Evolutionary conservation across 2,888 invertebrate genomes (phyloP).

Genomic region (Limnephilus auricula): DNA sequence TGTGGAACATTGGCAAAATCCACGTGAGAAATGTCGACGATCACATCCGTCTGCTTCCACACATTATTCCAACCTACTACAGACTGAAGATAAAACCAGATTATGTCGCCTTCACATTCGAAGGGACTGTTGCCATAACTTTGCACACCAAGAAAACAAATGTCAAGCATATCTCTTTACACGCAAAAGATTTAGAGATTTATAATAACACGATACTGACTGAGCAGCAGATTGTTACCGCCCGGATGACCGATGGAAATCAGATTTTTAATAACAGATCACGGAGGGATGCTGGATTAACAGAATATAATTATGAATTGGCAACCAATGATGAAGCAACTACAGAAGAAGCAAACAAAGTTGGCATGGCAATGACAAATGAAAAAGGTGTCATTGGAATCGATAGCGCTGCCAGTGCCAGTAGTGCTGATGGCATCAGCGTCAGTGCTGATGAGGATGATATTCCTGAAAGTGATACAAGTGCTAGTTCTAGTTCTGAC

Average conservation of each 20-base stretch:
- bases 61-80: constrained; percentile 78
- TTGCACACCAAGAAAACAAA: constrained; percentile 71
- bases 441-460: not conserved
- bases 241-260: constrained; percentile 70
- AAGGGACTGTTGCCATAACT: constrained; percentile 75
- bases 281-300: constrained; percentile 67
- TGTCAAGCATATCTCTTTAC: constrained; percentile 75
- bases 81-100: constrained; percentile 77
- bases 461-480: constrained; percentile 5
- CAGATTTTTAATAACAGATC: constrained; percentile 39
- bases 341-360: not conserved
- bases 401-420: not conserved
- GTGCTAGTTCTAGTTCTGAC: not conserved
- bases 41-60: constrained; percentile 71
- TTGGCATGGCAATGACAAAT: not conserved
- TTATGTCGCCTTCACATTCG: constrained; percentile 73
- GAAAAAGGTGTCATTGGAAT: not conserved
- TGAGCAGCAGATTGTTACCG: constrained; percentile 71
- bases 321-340: not conserved
- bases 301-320: constrained; percentile 36
- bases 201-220: constrained; percentile 71
- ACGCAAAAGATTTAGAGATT: constrained; percentile 75
- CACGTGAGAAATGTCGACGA: constrained; percentile 58
- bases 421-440: constrained; percentile 12
- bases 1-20: constrained; percentile 61